Base-by-base conservation (phyloP, 1,140 invertebrate genomes). In the Oreohelix idahoensis region DNA sequence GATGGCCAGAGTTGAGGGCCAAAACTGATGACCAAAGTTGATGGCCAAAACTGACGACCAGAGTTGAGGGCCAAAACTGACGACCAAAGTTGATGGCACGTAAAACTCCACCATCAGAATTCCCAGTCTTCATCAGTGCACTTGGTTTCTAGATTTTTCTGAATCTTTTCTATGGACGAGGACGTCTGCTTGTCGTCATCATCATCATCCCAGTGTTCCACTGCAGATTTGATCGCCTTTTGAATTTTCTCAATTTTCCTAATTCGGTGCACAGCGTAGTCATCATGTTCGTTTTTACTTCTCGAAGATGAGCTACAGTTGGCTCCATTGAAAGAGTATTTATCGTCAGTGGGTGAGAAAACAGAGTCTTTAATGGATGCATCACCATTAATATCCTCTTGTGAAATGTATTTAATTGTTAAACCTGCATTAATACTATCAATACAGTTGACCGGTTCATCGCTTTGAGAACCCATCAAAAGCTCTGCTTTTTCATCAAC, bases 41-140 rank as follows among this genome's bases (percentile, higher is more conserved):
- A 35, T 15, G 15, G 32, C 29, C n/a, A n/a, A n/a, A n/a, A n/a
- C n/a, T n/a, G n/a, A n/a, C n/a, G 42, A 15, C 42, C 15, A 15
- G 15, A 45, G 42, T 45, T 39, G 38, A 35, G 2, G 15, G 32
- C 29, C n/a, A n/a, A n/a, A n/a, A n/a, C n/a, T n/a, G n/a, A n/a
- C n/a, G 42, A 15, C 42, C 15, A 15, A 45, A 45, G 42, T 45
- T 39, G 38, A 35, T 15, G 15, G 32, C 29, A 39, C 15, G 15
- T 29, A 49, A 32, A 45, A 78, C n/a, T 39, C 32, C 32, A 29
- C 1, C 35, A 45, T 89, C 82, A 92, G 80, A 92, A 91, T 76
- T 90, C 90, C 91, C 91, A 92, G 51, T 89, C 88, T 49, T 90
- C 89, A 42, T 86, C 84, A 42, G 84, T 79, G 70, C 86, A 78